A percentile compares a stretch with the other conserved stretches of the same genome.
Conservation (phyloP, 35 echinoderm and acorn worm species). For the Chiridota heheva region DNA sequence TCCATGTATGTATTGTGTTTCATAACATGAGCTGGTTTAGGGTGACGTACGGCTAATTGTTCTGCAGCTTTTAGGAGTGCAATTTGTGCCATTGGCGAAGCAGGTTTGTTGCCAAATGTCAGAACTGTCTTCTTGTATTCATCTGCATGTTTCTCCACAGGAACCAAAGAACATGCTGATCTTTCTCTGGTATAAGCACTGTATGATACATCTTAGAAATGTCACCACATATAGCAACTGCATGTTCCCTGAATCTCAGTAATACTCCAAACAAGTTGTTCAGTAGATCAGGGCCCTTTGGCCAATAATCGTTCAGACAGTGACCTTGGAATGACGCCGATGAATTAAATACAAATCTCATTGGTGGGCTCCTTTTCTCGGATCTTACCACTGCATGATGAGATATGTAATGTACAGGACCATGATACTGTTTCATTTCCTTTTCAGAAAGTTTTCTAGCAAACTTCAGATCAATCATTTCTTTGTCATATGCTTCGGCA, state of each 20-base stretch:
- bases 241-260: slow-evolving; percentile 54
- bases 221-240: slow-evolving; percentile 51
- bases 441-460: slow-evolving; percentile 63
- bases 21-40: slow-evolving; percentile 29
- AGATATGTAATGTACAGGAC: slow-evolving; percentile 64
- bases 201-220: slow-evolving; percentile 83
- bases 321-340: slow-evolving; percentile 52
- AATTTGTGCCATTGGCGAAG: slow-evolving; percentile 67
- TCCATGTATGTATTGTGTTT: slow-evolving; percentile 73
- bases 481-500: slow-evolving; percentile 63
- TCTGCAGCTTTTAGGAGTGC: slow-evolving; percentile 53
- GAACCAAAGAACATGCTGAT: slow-evolving; percentile 77
- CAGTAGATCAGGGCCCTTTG: slow-evolving; percentile 57
- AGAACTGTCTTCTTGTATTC: slow-evolving; percentile 62
- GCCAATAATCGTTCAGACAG: slow-evolving; percentile 72
- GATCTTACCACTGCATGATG: slow-evolving; percentile 62
- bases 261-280: slow-evolving; percentile 68
- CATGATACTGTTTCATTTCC: slow-evolving; percentile 36
- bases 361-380: slow-evolving; percentile 69
- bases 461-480: slow-evolving; percentile 77
- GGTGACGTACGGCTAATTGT: slow-evolving; percentile 13
- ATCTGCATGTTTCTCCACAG: slow-evolving; percentile 69
- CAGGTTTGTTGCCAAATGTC: slow-evolving; percentile 73
- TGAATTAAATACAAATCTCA: slow-evolving; percentile 70
- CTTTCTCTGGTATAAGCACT: slow-evolving; percentile 56